Base-by-base conservation (phyloP, 2,888 invertebrate genomes). In the Zaprionus bogoriensis region DNA sequence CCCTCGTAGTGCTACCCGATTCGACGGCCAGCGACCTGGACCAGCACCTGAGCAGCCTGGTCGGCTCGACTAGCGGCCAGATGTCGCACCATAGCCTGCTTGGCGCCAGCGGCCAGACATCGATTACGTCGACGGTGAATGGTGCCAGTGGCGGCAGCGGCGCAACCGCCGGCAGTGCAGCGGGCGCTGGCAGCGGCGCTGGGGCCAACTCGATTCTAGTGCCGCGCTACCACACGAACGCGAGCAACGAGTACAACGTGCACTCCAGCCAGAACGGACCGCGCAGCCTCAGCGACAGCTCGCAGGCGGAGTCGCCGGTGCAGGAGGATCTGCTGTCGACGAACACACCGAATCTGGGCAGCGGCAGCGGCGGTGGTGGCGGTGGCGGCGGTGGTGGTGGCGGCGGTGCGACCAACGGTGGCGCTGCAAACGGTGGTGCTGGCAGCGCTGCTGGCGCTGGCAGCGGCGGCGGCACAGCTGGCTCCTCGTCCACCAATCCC, bases 231-330 rank as follows among this genome's bases (percentile, higher is more conserved):
- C 90, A 91, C 38, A 93, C 94, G 67, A 90, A 91, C 55, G 90
- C 92, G 67, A 91, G 92, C 84, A 93, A 95, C 89, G 93, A 96
- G 88, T 94, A 95, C 91, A 89, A 89, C 55, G 90, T 91, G 7
- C 91, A 91, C 74, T 89, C 91, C 28, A 92, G 94, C 76, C 92
- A 94, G 71, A 92, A 93, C 17, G 94, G 94, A 2, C 96, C 96
- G 0, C 92, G 96, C 38, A 96, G 96, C 10, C 91, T 96, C 23
- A 96, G 96, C 77, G 96, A 96, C 89, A 96, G 96, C 32, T 96
- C 96, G 28, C 95, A 96, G 66, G 95, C 96, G 2, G 96, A 96
- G 87, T 95, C 95, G 30, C 96, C 96, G 1, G 95, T 96, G 12
- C 96, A 96, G 91, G 95, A 95, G 87, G 95, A 96, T 79, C 90